Evolutionary conservation across 2,888 invertebrate species (phyloP).

Genomic region (Leptinotarsa juncta): DNA sequence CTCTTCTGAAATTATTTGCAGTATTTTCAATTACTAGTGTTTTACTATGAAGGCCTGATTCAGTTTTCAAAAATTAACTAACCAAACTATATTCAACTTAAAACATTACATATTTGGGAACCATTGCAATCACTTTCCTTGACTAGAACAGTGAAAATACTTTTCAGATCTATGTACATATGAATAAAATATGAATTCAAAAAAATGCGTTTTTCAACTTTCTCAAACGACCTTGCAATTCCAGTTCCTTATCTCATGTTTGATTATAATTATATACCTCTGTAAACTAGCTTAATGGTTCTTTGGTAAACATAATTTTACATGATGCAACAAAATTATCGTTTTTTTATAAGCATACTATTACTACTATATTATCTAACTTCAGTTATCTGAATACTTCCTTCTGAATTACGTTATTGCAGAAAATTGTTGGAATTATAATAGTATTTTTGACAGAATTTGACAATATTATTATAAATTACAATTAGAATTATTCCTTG

Average conservation of each 20-base stretch:
- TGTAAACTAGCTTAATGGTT: slow-evolving; percentile 18
- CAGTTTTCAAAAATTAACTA: too few species aligned
- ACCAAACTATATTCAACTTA: too few species aligned
- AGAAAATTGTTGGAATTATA: background rate
- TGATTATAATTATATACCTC: background rate
- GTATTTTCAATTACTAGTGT: too few species aligned
- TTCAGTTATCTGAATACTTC: background rate
- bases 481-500: background rate
- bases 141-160: background rate
- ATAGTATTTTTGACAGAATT: background rate
- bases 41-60: too few species aligned
- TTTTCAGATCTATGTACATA: background rate
- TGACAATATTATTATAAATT: background rate
- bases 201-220: slow-evolving; percentile 24
- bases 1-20: too few species aligned
- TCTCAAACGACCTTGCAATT: slow-evolving; percentile 20
- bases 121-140: background rate
- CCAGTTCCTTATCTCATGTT: slow-evolving; percentile 14
- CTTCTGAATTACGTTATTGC: background rate
- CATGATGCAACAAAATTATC: slow-evolving; percentile 21
- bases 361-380: slow-evolving; percentile 3
- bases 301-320: slow-evolving; percentile 17
- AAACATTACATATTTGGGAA: too few species aligned
- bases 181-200: slow-evolving; percentile 2
- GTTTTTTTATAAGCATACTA: slow-evolving; percentile 1